A percentile compares a stretch with the other conserved stretches of the same genome.
These are phyloP conservation scores for Aphidius gifuensis DNA, from an alignment of 1,140 invertebrate species.

Conservation along the genomic window DNA sequence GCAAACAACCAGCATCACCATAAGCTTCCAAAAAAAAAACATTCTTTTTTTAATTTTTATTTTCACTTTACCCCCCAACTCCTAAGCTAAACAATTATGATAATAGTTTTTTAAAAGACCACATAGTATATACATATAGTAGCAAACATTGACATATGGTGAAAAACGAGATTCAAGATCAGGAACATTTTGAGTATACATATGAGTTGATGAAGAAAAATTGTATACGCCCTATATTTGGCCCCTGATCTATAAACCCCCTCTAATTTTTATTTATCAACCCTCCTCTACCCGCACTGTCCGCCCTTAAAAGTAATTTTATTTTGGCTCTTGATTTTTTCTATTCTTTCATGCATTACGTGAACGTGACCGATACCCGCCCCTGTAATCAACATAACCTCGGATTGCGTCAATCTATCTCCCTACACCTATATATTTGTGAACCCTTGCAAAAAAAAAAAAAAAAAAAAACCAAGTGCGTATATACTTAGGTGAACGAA, in stretches of 20 bases:
- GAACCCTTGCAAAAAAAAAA: neutral
- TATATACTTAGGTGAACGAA: neutral
- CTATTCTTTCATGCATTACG: constrained; percentile 24
- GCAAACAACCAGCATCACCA: neutral
- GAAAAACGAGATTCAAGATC: constrained; percentile 17
- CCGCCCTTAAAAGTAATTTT: constrained; percentile 12
- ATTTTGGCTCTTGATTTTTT: constrained; percentile 20
- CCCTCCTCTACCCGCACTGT: constrained; percentile 19
- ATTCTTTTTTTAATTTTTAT: too few relatives aligned
- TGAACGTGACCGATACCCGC: constrained; percentile 38
- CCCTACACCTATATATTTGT: neutral
- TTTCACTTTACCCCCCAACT: too few relatives aligned
- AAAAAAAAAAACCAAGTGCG: too few relatives aligned
- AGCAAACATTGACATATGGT: constrained; percentile 44
- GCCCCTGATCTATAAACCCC: constrained; percentile 13
- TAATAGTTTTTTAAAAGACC: constrained; percentile 49
- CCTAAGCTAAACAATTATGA: constrained; percentile 32
- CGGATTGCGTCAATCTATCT: constrained; percentile 16
- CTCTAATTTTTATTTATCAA: constrained; percentile 15
- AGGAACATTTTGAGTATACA: constrained; percentile 6
- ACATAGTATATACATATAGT: constrained; percentile 24
- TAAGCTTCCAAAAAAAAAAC: too few relatives aligned
- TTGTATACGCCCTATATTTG: constrained; percentile 13
- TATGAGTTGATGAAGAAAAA: constrained; percentile 16
- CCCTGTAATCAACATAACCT: constrained; percentile 55